Evolutionary conservation across 1,140 invertebrate genomes (phyloP), one percentile per base, ranked within the genome.

Genomic region (Temnothorax curvispinosus): DNA sequence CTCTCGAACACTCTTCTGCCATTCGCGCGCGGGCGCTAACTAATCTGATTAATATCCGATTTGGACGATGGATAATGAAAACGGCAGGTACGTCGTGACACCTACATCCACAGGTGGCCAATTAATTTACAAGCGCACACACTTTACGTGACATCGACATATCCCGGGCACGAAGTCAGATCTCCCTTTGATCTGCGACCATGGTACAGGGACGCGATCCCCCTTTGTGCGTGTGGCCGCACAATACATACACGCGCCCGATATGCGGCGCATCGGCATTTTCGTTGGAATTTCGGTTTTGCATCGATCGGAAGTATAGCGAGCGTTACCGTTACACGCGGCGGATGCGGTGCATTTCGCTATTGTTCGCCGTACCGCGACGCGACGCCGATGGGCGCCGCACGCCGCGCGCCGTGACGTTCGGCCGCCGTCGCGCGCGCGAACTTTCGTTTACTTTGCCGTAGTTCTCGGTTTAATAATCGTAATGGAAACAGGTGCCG

Each of bases 51-150:
- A 90, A 90, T 89, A 89, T 87, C 80, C 87, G 87, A 91, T 91
- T 86, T 76, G 60, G 54, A 72, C 72, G 50, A 85, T 72, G 89
- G 87, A 85, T 90, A 91, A 87, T 86, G 89, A 89, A 89, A 91
- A 89, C 87, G 78, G 74, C 41, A 85, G 84, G 62, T 64, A 78
- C 71, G 38, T 69, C 85, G 76, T 80, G 78, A 76, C 87, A 85
- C 74, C 67, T 91, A 72, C 64, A 87, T 91, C 90, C 87, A 91
- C 90, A 91, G 90, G 90, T 91, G 90, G 90, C 89, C 90, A 91
- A 91, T 91, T 91, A 91, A 91, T 91, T 91, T 89, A 89, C 89
- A 91, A 91, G 89, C 87, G 89, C 84, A 86, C 87, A 90, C 90
- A 90, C 90, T 91, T 91, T 91, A 84, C 89, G 90, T 71, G 87